These are phyloP conservation scores for Smutsia temminckii DNA, from an alignment of 2,797 vertebrate species.

Conservation along the genomic window DNA sequence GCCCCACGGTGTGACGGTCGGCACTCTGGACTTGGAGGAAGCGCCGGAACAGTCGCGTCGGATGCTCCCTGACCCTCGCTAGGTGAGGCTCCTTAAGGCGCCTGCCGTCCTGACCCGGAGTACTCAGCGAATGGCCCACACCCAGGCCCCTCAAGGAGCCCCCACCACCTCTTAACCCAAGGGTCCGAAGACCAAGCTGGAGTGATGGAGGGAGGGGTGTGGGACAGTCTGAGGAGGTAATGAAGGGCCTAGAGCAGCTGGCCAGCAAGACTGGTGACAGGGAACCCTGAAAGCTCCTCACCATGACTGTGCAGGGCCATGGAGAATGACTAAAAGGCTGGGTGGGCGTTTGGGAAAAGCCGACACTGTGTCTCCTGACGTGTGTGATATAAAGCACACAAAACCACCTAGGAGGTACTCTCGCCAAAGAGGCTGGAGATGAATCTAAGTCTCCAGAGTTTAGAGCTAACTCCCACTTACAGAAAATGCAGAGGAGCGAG, in stretches of 20 bases:
- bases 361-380: not conserved
- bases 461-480: not conserved
- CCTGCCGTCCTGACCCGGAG: not conserved
- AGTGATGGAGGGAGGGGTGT: not conserved
- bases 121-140: not conserved
- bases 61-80: not conserved
- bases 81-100: not conserved
- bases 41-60: not conserved
- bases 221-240: not conserved
- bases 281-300: not conserved
- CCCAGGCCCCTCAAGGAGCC: not conserved
- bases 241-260: not conserved
- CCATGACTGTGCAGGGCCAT: not conserved
- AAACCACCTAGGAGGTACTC: not conserved
- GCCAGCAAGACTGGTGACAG: not conserved
- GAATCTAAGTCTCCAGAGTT: not conserved
- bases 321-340: not conserved
- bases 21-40: not conserved
- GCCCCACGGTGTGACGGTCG: too few relatives aligned
- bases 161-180: not conserved
- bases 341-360: not conserved
- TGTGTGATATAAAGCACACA: not conserved
- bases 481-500: not conserved
- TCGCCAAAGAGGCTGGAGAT: not conserved
- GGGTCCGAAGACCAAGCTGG: not conserved